These are phyloP conservation scores for Mastigias papua DNA, from an alignment of 30 jellyfish, hydroid and myxozoan species.

Conservation along the genomic window DNA sequence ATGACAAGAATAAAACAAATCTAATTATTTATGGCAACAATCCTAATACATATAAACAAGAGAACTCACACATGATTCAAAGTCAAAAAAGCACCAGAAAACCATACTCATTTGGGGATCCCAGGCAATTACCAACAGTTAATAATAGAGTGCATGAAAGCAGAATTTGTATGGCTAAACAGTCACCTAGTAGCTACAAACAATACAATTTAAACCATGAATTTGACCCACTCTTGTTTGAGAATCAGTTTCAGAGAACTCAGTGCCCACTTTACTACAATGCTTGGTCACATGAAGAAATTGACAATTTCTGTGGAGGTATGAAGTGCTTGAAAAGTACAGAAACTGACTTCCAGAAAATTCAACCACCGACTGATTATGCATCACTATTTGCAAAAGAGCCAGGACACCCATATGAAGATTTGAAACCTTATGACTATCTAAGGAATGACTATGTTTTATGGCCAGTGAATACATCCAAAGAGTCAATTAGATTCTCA, in stretches of 20 bases:
- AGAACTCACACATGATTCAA: background rate
- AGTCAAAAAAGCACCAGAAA: constrained; percentile 9
- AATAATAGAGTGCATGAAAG: background rate
- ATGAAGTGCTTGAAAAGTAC: background rate
- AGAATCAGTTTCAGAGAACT: background rate
- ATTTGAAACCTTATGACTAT: background rate
- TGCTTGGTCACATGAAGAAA: background rate
- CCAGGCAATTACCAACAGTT: constrained; percentile 42
- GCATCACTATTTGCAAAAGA: background rate
- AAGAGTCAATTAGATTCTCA: constrained; percentile 20
- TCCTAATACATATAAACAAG: background rate
- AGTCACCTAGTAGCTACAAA: background rate
- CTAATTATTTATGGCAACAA: background rate
- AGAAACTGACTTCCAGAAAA: constrained; percentile 3
- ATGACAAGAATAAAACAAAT: background rate
- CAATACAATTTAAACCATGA: background rate
- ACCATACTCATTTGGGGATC: constrained; percentile 71
- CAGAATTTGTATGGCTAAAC: background rate
- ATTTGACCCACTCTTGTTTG: background rate
- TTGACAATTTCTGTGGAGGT: background rate
- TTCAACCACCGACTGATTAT: constrained; percentile 42
- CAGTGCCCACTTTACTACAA: constrained; percentile 1
- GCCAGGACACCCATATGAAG: background rate
- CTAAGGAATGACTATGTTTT: constrained; percentile 19
- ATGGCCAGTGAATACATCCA: constrained; percentile 45